Evolutionary conservation across 2,888 invertebrate genomes (phyloP).

Genomic region (Drosophila meridiana): DNA sequence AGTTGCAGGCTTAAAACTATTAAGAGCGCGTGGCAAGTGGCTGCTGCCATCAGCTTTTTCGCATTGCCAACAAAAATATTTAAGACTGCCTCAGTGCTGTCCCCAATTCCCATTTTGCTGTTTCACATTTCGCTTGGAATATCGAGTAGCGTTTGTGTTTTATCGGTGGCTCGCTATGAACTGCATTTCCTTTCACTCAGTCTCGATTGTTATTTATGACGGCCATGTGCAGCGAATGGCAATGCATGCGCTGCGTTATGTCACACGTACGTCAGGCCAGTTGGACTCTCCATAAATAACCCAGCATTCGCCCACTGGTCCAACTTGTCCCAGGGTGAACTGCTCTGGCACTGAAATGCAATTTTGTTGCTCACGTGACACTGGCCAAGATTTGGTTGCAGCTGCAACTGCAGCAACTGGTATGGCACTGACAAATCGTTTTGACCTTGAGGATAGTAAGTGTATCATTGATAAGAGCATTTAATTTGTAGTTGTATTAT

Average conservation of each 20-base stretch:
- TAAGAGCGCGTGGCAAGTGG: conserved; percentile 50
- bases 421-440: conserved; percentile 64
- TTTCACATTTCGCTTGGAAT: background rate
- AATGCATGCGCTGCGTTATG: conserved; percentile 47
- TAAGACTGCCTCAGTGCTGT: background rate
- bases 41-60: conserved; percentile 27
- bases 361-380: conserved; percentile 38
- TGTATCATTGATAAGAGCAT: background rate
- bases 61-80: conserved; percentile 17
- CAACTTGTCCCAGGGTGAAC: conserved; percentile 2
- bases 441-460: conserved; percentile 12
- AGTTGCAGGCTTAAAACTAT: conserved; percentile 61
- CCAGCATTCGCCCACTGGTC: conserved; percentile 1
- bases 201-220: conserved; percentile 70
- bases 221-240: conserved; percentile 59
- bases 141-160: conserved; percentile 24
- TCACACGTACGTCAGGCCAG: conserved; percentile 54
- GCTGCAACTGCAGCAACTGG: conserved; percentile 21
- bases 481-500: background rate
- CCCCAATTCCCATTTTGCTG: background rate
- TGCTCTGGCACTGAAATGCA: conserved; percentile 35
- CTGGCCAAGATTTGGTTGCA: conserved; percentile 30
- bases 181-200: conserved; percentile 11
- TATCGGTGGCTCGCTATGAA: conserved; percentile 41
- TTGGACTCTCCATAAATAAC: conserved; percentile 15